Percentiles rank a stretch among this genome's conserved stretches.
Evolutionary conservation across 1,140 invertebrate genomes (phyloP).

Genomic region (Penaeus vannamei): DNA sequence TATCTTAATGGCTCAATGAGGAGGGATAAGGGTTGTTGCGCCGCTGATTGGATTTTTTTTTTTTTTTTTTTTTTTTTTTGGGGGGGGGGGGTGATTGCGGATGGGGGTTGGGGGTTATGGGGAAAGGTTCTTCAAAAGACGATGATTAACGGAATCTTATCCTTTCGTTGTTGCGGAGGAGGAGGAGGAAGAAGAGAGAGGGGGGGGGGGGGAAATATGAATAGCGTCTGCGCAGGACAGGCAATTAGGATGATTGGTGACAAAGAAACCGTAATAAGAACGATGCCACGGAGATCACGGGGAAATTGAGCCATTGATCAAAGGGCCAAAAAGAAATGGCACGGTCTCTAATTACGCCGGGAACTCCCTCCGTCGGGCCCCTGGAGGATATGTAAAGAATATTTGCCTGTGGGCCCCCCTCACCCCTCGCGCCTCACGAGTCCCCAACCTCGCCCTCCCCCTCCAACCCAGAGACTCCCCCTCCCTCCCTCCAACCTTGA

Average conservation of each 20-base stretch:
- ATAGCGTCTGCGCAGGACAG: constrained; percentile 40
- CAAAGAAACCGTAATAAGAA: constrained; percentile 27
- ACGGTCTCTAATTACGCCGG: constrained; percentile 55
- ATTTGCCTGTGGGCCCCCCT: constrained; percentile 33
- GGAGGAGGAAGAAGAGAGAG: no score
- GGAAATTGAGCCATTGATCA: constrained; percentile 57
- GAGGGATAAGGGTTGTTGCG: constrained; percentile 29
- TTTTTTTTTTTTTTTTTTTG: no score
- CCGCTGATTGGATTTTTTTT: no score
- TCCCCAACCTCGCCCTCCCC: not conserved
- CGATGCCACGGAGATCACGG: constrained; percentile 44
- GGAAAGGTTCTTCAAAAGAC: no score
- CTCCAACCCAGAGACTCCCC: not conserved
- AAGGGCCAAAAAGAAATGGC: constrained; percentile 46
- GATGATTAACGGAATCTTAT: no score
- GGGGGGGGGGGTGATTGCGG: no score
- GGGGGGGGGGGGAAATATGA: not conserved
- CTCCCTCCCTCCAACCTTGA: not conserved
- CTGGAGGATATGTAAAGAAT: constrained; percentile 37
- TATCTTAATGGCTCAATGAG: not conserved
- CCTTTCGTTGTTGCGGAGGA: no score
- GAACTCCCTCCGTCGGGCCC: constrained; percentile 34
- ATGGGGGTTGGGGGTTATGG: no score
- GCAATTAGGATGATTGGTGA: constrained; percentile 53
- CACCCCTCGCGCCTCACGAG: not conserved